Percentiles rank a stretch among this genome's conserved stretches.
Conservation (phyloP, 2,888 invertebrate species). For the Neoscelio sp. region DNA sequence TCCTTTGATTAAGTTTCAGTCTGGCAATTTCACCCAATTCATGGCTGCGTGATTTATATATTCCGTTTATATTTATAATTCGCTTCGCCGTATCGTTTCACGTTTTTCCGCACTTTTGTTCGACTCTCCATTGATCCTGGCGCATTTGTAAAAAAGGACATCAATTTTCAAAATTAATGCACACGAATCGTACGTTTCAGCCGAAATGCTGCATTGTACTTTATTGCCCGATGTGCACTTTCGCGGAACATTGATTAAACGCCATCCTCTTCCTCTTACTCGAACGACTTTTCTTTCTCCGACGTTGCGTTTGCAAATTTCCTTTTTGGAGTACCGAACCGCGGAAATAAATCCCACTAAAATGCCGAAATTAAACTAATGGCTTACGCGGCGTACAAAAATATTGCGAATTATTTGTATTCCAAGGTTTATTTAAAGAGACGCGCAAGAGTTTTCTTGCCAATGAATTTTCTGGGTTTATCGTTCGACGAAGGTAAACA, state of each 20-base stretch:
- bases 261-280: conserved; percentile 28
- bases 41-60: conserved; percentile 14
- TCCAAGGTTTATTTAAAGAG: too few relatives aligned
- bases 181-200: conserved; percentile 16
- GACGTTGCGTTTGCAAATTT: conserved; percentile 13
- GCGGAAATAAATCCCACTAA: not conserved
- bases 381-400: too few relatives aligned
- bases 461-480: too few relatives aligned
- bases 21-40: conserved; percentile 19
- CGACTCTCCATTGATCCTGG: not conserved
- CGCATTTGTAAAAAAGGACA: conserved; percentile 3
- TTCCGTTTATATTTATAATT: too few relatives aligned
- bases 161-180: conserved; percentile 16
- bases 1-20: conserved; percentile 47
- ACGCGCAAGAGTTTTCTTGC: too few relatives aligned
- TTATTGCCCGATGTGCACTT: conserved; percentile 36
- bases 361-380: not conserved
- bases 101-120: not conserved
- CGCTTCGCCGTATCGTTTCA: not conserved
- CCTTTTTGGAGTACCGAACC: not conserved
- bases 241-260: conserved; percentile 51
- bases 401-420: too few relatives aligned
- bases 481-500: too few relatives aligned
- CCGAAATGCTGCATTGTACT: conserved; percentile 33
- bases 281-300: conserved; percentile 11